Evolutionary conservation across 1,140 invertebrate genomes (phyloP).

Genomic region (Cotesia chilonis): DNA sequence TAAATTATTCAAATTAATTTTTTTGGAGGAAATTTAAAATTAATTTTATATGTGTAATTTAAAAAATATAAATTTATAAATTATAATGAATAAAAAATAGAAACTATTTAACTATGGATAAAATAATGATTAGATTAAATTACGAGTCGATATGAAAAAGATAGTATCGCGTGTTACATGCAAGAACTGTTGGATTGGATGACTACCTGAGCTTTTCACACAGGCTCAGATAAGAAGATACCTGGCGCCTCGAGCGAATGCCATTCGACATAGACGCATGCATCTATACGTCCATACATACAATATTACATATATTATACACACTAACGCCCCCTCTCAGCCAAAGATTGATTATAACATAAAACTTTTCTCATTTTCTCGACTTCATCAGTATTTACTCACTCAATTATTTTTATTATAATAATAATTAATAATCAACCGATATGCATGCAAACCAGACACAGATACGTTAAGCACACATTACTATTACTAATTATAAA

Average conservation of each 20-base stretch:
- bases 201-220: slow-evolving; percentile 38
- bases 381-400: too few relatives aligned
- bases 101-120: too few relatives aligned
- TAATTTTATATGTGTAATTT: too few relatives aligned
- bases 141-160: not conserved
- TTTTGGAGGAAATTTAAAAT: too few relatives aligned
- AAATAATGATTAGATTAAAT: slow-evolving; percentile 1
- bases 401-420: too few relatives aligned
- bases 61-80: too few relatives aligned
- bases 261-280: slow-evolving; percentile 24
- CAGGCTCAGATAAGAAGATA: slow-evolving; percentile 29
- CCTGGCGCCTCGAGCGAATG: slow-evolving; percentile 35
- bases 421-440: too few relatives aligned
- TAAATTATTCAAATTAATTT: too few relatives aligned
- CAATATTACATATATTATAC: not conserved
- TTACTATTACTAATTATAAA: too few relatives aligned
- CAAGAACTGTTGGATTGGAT: slow-evolving; percentile 29
- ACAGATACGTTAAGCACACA: too few relatives aligned
- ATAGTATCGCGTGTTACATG: slow-evolving; percentile 39
- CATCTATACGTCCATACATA: not conserved
- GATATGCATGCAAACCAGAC: too few relatives aligned
- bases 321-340: not conserved
- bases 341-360: slow-evolving; percentile 11
- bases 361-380: too few relatives aligned
- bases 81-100: not conserved